Evolutionary conservation across 2,888 invertebrate genomes (phyloP), one percentile per base, ranked within the genome.

Genomic region (Apamea anceps): DNA sequence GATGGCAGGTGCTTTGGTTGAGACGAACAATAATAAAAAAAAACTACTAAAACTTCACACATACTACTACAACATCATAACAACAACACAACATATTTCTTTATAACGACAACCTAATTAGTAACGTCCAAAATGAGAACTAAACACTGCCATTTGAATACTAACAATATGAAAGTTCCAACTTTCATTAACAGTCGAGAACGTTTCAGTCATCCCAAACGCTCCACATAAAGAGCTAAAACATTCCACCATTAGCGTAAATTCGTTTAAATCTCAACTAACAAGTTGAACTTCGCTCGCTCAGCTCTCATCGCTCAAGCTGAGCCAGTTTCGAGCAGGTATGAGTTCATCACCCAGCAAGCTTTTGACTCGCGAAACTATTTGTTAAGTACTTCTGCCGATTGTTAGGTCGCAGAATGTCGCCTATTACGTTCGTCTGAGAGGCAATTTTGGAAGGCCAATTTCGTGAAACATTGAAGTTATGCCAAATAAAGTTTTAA

Each of bases 341-440:
- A 90, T 81, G 86, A 88, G 84, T 85, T 90, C 86, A 88, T 90
- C 86, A 87, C 78, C 85, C 80, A 85, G 82, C 81, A 85, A 86
- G 87, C 86, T 83, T 88, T 85, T 86, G 89, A 89, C 63, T 89
- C 86, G 13, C 77, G 63, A 83, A 90, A 90, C 90, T 89, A 90
- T 90, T 90, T 82, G 84, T 82, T 87, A 89, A 87, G 87, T 90
- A 87, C 90, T 81, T 86, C 86, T 82, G 71, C 75, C 75, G 85
- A 90, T 89, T 85, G 86, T 85, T 84, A 88, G 85, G 63, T 48
- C 71, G 65, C 79, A 80, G 85, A 86, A 90, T 84, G 81, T 87
- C 82, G 78, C 75, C 81, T 87, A 87, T 87, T 85, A 86, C 80
- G 65, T 71, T 77, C 70, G 79, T 72, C 90, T 83, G 83, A 85